These are phyloP conservation scores for Odontamblyopus rebecca DNA, from an alignment of 2,797 vertebrate species.

Conservation along the genomic window DNA sequence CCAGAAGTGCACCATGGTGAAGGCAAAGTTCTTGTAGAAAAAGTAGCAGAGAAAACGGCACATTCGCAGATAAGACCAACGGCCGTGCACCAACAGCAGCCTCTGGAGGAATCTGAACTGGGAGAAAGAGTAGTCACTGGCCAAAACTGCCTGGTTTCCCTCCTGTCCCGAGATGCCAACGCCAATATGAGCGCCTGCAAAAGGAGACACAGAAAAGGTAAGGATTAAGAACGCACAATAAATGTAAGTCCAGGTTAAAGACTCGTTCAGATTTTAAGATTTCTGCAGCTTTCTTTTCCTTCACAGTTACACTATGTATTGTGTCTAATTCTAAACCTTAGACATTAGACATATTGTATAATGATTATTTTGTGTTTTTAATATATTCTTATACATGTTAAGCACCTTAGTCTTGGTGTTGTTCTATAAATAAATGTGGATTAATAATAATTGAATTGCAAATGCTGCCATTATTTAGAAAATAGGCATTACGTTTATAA, in stretches of 20 bases:
- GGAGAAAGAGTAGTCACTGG: slow-evolving; percentile 92
- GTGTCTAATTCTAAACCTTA: no score
- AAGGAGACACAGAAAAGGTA: not conserved
- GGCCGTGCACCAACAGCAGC: slow-evolving; percentile 91
- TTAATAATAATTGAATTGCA: no score
- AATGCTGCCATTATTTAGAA: no score
- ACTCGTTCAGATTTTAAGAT: no score
- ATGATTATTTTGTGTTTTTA: no score
- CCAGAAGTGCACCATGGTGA: slow-evolving; percentile 99
- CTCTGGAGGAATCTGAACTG: slow-evolving; percentile 96
- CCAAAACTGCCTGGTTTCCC: slow-evolving; percentile 92
- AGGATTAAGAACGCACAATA: not conserved
- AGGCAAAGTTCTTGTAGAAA: slow-evolving; percentile 99
- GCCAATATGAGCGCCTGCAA: slow-evolving; percentile 89
- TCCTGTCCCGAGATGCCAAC: slow-evolving; percentile 96
- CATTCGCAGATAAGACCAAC: slow-evolving; percentile 97
- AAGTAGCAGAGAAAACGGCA: slow-evolving; percentile 98
- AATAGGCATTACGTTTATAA: no score
- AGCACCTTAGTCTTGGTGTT: no score
- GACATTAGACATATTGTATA: no score
- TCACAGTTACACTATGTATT: no score
- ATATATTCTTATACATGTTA: no score
- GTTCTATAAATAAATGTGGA: no score
- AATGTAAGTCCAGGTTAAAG: not conserved
- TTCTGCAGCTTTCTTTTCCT: no score